phyloP scores from a whole-genome alignment of 2,888 invertebrate species.

The Drosophila villosipedis region DNA sequence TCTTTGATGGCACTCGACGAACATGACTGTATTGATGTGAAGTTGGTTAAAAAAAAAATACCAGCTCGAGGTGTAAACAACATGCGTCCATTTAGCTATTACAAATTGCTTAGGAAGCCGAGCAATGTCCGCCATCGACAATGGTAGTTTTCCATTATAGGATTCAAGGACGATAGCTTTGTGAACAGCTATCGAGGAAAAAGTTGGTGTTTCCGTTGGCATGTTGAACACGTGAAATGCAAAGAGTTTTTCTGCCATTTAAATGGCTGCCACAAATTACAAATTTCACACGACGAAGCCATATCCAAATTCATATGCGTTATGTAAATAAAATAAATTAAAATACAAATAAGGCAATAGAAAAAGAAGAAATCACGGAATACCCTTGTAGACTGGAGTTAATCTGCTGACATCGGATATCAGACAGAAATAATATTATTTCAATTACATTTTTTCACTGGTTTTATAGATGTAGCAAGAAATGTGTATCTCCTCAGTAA shows the following conservation, averaged over 20 bases:
- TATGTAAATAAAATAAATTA: slow-evolving; percentile 13
- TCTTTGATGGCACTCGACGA: neutral
- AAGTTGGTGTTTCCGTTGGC: neutral
- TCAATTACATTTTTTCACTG: neutral
- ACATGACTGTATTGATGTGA: slow-evolving; percentile 9
- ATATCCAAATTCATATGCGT: slow-evolving; percentile 4
- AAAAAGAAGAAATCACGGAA: neutral
- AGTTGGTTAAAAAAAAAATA: neutral
- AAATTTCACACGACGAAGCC: slow-evolving; percentile 53
- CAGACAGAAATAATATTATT: neutral
- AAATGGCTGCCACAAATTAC: slow-evolving; percentile 52
- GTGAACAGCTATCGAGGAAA: slow-evolving; percentile 11
- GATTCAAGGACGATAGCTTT: slow-evolving; percentile 10
- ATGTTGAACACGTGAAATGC: neutral
- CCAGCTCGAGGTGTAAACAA: neutral
- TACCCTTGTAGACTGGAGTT: neutral
- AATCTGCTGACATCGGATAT: neutral
- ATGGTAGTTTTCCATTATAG: neutral
- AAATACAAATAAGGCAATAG: neutral
- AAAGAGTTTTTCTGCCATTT: slow-evolving; percentile 28
- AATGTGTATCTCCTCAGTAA: neutral
- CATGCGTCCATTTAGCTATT: slow-evolving; percentile 14
- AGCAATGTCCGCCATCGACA: slow-evolving; percentile 37
- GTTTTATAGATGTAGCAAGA: neutral
- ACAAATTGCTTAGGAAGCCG: slow-evolving; percentile 58